These are phyloP conservation scores for Microtus pennsylvanicus DNA, from an alignment of 2,113 vertebrate species.

Conservation along the genomic window DNA sequence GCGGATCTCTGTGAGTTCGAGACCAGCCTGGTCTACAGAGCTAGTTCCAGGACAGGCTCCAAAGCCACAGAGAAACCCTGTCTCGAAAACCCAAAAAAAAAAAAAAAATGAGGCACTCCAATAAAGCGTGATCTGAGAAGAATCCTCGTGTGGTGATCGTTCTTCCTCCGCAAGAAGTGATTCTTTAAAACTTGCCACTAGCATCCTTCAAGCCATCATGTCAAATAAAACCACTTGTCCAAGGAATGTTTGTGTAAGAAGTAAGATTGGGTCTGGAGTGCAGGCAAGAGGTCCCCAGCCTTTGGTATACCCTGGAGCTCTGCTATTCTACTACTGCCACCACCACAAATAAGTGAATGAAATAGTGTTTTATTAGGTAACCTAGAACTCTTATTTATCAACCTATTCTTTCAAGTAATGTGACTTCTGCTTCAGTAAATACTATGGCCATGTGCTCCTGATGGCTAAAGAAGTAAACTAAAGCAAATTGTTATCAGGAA, in stretches of 20 bases:
- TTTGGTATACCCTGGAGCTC: neutral
- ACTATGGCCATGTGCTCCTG: neutral
- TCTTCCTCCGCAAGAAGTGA: neutral
- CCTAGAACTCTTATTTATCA: neutral
- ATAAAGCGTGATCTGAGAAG: no score
- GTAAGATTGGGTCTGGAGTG: rapidly evolving
- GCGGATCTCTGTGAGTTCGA: no score
- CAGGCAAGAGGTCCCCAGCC: neutral
- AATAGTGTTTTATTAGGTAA: neutral
- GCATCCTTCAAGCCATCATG: neutral
- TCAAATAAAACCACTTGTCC: neutral
- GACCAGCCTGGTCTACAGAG: no score
- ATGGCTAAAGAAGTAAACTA: neutral
- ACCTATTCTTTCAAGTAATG: neutral
- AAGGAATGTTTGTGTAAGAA: neutral
- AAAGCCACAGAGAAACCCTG: no score
- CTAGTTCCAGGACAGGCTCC: no score
- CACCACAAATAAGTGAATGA: neutral
- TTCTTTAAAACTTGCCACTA: neutral
- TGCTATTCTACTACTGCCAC: neutral
- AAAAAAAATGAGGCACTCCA: no score
- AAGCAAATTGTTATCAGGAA: neutral
- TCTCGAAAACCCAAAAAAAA: no score
- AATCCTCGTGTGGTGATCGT: no score
- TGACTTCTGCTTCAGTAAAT: neutral